Evolutionary conservation across 2,888 invertebrate species (phyloP).

Genomic region (Lochmaea crataegi): DNA sequence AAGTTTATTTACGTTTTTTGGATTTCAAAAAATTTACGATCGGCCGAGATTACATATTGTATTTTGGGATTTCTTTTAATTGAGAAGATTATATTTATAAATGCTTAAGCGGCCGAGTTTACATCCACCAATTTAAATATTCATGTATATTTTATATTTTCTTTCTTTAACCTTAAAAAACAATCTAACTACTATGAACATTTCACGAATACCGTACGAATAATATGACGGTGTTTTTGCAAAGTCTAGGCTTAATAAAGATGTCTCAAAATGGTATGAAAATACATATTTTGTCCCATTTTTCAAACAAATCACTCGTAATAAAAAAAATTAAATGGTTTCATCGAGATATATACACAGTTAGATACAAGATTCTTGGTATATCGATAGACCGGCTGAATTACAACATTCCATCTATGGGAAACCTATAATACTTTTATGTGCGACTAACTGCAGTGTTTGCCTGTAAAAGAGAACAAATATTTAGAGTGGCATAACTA

Average conservation of each 20-base stretch:
- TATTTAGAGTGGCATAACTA: slow-evolving; percentile 31
- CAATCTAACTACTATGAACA: neutral
- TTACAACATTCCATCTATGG: slow-evolving; percentile 41
- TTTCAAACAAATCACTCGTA: slow-evolving; percentile 10
- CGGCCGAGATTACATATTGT: no score
- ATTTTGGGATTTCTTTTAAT: no score
- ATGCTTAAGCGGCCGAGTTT: no score
- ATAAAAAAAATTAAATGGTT: slow-evolving; percentile 24
- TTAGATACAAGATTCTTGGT: slow-evolving; percentile 29
- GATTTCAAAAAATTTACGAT: no score
- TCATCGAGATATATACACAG: slow-evolving; percentile 22
- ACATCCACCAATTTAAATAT: no score
- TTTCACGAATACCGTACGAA: neutral
- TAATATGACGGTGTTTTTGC: neutral
- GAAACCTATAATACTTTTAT: slow-evolving; percentile 31
- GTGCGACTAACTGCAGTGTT: slow-evolving; percentile 25
- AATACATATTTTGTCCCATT: slow-evolving; percentile 3
- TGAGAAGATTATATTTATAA: no score
- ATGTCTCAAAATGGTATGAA: neutral
- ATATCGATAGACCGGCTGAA: slow-evolving; percentile 28
- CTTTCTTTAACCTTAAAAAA: no score
- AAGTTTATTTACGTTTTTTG: no score
- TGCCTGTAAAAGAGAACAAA: slow-evolving; percentile 27
- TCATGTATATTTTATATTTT: no score
- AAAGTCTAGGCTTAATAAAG: neutral